These are phyloP conservation scores for Lasiurus cinereus DNA, from an alignment of 2,113 vertebrate genomes.

Conservation along the genomic window DNA sequence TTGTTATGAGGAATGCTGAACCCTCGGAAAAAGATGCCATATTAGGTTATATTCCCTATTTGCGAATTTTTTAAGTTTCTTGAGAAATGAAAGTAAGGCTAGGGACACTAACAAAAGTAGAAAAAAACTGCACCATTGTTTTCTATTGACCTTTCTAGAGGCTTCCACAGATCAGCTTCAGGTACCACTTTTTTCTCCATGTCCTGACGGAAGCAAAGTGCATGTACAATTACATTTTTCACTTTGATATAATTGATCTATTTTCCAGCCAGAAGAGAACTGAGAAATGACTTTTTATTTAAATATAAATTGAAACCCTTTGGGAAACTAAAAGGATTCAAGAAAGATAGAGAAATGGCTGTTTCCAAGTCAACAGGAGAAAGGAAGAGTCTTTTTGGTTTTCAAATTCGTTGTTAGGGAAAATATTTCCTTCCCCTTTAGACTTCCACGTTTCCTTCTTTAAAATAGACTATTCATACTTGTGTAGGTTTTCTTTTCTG, in stretches of 20 bases:
- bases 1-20: slow-evolving; percentile 59
- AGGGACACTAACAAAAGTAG: slow-evolving; percentile 2
- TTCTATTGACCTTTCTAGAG: slow-evolving; percentile 53
- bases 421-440: slow-evolving; percentile 53
- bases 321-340: slow-evolving; percentile 65
- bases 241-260: slow-evolving; percentile 61
- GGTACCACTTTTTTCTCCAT: slow-evolving; percentile 9
- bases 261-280: slow-evolving; percentile 64
- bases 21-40: slow-evolving; percentile 19
- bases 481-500: slow-evolving; percentile 46
- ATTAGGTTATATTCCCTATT: slow-evolving; percentile 60
- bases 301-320: slow-evolving; percentile 74
- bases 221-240: slow-evolving; percentile 60
- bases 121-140: slow-evolving; percentile 65
- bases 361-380: slow-evolving; percentile 59
- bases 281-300: slow-evolving; percentile 74
- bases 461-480: slow-evolving; percentile 58
- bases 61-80: slow-evolving; percentile 57
- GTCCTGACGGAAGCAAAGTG: slow-evolving; percentile 54
- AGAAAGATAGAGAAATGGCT: slow-evolving; percentile 59
- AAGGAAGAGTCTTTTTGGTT: slow-evolving; percentile 50
- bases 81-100: slow-evolving; percentile 25
- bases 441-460: slow-evolving; percentile 64
- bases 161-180: slow-evolving; percentile 32
- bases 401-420: slow-evolving; percentile 70